phyloP scores from a whole-genome alignment of 2,888 invertebrate species.

The Clitarchus hookeri region DNA sequence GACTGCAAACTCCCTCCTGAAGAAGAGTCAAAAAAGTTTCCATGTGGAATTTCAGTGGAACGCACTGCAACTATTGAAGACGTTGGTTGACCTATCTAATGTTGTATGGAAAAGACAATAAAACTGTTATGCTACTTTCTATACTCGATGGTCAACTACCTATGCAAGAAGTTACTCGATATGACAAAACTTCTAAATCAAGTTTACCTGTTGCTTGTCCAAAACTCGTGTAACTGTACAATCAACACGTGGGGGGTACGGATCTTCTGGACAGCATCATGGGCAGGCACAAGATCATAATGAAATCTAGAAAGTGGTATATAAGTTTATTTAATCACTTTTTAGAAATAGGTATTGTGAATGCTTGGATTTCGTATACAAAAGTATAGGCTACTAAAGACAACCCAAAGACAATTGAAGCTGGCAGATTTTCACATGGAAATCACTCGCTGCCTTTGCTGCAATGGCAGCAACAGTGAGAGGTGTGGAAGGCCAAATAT shows the following conservation, averaged over 20 bases:
- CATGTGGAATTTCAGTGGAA: slow-evolving; percentile 45
- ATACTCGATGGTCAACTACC: slow-evolving; percentile 37
- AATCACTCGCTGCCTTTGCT: slow-evolving; percentile 24
- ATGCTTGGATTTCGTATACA: not conserved
- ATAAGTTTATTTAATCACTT: slow-evolving; percentile 39
- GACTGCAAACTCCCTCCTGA: slow-evolving; percentile 49
- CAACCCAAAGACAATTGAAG: not conserved
- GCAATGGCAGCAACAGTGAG: not conserved
- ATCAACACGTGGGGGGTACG: slow-evolving; percentile 18
- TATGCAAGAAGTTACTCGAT: not conserved
- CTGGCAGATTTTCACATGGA: slow-evolving; percentile 24
- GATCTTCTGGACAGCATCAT: slow-evolving; percentile 27
- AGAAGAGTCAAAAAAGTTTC: slow-evolving; percentile 46
- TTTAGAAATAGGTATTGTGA: slow-evolving; percentile 30
- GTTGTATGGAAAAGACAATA: slow-evolving; percentile 45
- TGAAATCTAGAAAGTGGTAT: slow-evolving; percentile 28
- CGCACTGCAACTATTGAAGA: slow-evolving; percentile 44
- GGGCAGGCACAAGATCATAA: slow-evolving; percentile 17
- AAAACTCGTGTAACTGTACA: slow-evolving; percentile 4
- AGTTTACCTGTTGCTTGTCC: slow-evolving; percentile 16
- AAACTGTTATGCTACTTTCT: slow-evolving; percentile 45
- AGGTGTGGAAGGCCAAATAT: slow-evolving; percentile 10
- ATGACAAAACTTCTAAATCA: not conserved
- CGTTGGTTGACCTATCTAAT: slow-evolving; percentile 43
- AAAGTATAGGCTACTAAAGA: not conserved